A percentile compares a stretch with the other conserved stretches of the same genome.
These are phyloP conservation scores for Dryobotodes eremita DNA, from an alignment of 2,888 invertebrate species.

Conservation along the genomic window DNA sequence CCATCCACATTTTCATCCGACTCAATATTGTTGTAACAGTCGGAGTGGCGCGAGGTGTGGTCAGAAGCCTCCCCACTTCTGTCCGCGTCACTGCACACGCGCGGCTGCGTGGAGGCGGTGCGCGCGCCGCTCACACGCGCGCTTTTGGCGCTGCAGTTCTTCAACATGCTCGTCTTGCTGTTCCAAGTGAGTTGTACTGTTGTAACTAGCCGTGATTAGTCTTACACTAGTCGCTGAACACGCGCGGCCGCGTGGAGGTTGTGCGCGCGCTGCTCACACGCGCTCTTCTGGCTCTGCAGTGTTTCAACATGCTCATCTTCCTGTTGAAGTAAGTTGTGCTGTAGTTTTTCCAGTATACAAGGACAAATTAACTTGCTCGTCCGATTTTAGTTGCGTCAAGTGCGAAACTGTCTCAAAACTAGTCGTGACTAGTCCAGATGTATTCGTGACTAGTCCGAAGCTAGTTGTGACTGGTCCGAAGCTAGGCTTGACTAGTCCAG, in stretches of 20 bases:
- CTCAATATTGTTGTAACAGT: slow-evolving; percentile 59
- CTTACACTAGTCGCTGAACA: slow-evolving; percentile 75
- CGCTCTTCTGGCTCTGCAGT: slow-evolving; percentile 80
- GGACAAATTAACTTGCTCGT: not conserved
- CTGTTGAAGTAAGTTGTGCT: slow-evolving; percentile 77
- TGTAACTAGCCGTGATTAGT: not conserved
- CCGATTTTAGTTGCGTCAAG: too few species aligned
- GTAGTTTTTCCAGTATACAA: not conserved
- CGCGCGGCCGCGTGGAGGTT: slow-evolving; percentile 84
- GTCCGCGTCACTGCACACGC: slow-evolving; percentile 82
- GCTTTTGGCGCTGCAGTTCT: slow-evolving; percentile 79
- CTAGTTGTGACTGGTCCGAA: not conserved
- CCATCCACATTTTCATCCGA: not conserved
- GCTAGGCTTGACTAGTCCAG: not conserved
- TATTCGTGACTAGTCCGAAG: too few species aligned
- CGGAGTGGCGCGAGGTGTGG: slow-evolving; percentile 77
- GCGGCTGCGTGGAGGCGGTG: slow-evolving; percentile 85
- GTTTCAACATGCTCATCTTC: slow-evolving; percentile 78
- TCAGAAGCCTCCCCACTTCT: slow-evolving; percentile 73
- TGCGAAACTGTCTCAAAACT: too few species aligned
- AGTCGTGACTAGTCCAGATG: too few species aligned
- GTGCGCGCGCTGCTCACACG: slow-evolving; percentile 81
- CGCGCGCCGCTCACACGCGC: slow-evolving; percentile 81
- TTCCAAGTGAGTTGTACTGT: slow-evolving; percentile 75
- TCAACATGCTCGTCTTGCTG: slow-evolving; percentile 79